Evolutionary conservation across 2,113 vertebrate genomes (phyloP).

Genomic region (Choloepus hoffmanni): DNA sequence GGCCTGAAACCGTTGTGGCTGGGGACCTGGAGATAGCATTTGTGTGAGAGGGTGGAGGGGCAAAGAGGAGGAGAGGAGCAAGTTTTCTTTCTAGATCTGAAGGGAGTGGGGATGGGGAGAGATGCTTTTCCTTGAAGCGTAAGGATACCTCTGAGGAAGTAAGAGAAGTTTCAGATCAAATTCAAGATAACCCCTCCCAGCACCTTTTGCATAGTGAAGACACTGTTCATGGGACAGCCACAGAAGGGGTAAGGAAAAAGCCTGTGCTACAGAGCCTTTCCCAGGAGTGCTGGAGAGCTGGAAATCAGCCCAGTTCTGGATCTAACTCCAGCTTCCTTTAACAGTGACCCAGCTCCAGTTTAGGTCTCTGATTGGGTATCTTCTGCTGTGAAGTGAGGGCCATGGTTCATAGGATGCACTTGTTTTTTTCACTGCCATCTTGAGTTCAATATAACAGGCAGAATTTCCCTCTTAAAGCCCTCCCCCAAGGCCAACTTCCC

Average conservation of each 20-base stretch:
- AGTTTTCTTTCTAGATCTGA: background rate
- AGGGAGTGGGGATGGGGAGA: background rate
- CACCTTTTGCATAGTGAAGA: background rate
- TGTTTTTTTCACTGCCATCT: background rate
- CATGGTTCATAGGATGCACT: background rate
- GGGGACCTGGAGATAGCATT: constrained; percentile 51
- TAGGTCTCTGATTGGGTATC: background rate
- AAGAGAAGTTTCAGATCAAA: background rate
- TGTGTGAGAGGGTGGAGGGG: constrained; percentile 6
- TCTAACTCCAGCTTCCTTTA: background rate
- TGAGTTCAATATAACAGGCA: background rate
- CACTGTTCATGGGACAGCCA: background rate
- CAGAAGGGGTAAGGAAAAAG: too few relatives aligned
- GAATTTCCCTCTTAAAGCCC: background rate
- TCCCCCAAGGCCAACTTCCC: constrained; percentile 53
- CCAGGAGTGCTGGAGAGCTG: background rate
- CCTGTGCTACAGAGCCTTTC: background rate
- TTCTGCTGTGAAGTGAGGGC: background rate
- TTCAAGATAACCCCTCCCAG: background rate
- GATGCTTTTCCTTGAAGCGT: background rate
- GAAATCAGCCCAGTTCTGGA: background rate
- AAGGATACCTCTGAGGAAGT: background rate
- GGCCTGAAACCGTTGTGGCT: constrained; percentile 68
- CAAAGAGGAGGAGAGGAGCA: constrained; percentile 38
- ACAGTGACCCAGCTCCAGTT: background rate